Base-by-base conservation (phyloP, 2,113 vertebrate species). In the Natator depressus region DNA sequence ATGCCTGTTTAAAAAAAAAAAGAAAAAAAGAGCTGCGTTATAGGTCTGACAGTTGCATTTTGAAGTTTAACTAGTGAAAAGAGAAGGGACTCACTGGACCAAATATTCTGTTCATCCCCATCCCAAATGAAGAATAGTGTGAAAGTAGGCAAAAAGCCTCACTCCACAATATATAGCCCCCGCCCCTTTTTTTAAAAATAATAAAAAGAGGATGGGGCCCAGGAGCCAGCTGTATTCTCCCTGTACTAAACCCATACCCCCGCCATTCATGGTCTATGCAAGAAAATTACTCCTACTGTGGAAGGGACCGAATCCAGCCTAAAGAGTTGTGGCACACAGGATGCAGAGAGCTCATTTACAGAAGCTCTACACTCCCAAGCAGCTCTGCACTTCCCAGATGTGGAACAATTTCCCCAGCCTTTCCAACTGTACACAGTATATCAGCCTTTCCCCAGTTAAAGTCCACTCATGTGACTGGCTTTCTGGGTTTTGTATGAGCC, bases 261-360 rank as follows among this genome's bases (percentile, higher is more conserved):
- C 84, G 69, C 31, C 0, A 0, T 22, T 69, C 14, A 22, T 89
- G 16, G 12, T 16, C 65, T 87, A 51, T 75, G 38, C 38, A 75
- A 24, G 69, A 24, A 42, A 75, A 42, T 65, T 87, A 27, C n/a
- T 93, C 62, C 51, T 29, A 22, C 12, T 83, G 13, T 82, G 47
- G 10, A 89, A 6, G 42, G 89, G 46, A 24, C 35, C 53, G 49
- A 62, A 93, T 29, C 53, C 12, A 10, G 38, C 10, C 10, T 24
- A 25, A 75, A 75, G 72, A 24, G 38, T 24, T 42, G 20, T 46
- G 38, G 7, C 38, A 25, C 22, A 75, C 3, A 5, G 62, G 29
- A 69, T 17, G 65, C 65, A 69, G 38, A 10, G 20, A 22, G 22
- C 72, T 75, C 72, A 42, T 75, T 46, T 75, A 42, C 20, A 75